These are phyloP conservation scores for Drosophila neutralis DNA, from an alignment of 2,888 invertebrate genomes.

Conservation along the genomic window DNA sequence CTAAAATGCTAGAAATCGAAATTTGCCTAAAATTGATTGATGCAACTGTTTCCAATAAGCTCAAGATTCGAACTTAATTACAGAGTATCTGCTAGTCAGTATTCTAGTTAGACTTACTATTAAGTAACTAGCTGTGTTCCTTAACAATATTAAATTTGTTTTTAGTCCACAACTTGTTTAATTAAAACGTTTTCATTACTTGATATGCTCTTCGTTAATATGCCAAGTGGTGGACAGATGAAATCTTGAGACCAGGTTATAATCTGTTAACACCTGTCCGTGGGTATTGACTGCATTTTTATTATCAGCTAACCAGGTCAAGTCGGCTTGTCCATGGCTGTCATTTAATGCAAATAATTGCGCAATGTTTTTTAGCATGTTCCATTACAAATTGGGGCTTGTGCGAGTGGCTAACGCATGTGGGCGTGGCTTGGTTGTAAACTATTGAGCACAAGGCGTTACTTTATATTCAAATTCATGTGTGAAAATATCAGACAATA, in stretches of 20 bases:
- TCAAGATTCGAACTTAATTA: background rate
- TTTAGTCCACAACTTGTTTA: conserved; percentile 4
- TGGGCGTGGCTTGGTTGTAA: conserved; percentile 52
- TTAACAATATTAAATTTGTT: too few relatives aligned
- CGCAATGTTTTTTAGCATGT: conserved; percentile 51
- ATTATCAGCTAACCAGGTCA: conserved; percentile 64
- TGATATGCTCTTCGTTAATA: conserved; percentile 28
- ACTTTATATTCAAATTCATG: conserved; percentile 32
- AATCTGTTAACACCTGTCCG: conserved; percentile 61
- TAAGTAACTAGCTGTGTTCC: background rate
- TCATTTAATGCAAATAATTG: conserved; percentile 77
- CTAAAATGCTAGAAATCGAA: background rate
- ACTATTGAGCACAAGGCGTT: conserved; percentile 55
- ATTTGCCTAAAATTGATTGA: background rate
- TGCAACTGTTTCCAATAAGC: background rate
- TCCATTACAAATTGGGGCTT: conserved; percentile 65
- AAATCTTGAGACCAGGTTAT: conserved; percentile 22
- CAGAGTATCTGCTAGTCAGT: background rate
- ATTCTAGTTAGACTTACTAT: background rate
- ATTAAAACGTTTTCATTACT: conserved; percentile 47
- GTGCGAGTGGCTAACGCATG: conserved; percentile 55
- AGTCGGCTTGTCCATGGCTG: conserved; percentile 64
- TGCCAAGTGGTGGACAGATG: conserved; percentile 26
- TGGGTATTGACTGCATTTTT: conserved; percentile 42
- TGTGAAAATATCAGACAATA: conserved; percentile 20